A percentile compares a stretch with the other conserved stretches of the same genome.
Evolutionary conservation across 2,113 vertebrate genomes (phyloP).

Genomic region (Dendrocopos noguchii): DNA sequence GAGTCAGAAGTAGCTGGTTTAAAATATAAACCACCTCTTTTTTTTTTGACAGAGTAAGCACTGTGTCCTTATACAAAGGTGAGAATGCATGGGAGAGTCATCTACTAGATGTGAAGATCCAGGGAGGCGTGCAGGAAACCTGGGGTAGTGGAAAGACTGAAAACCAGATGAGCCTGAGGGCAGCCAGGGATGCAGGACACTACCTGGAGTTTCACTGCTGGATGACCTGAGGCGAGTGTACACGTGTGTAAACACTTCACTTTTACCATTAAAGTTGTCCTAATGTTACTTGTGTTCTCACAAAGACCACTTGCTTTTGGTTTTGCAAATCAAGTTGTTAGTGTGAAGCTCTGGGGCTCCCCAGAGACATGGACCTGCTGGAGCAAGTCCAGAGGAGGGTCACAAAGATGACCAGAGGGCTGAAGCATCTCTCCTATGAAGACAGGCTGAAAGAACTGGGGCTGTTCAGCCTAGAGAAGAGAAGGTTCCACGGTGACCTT

Average conservation of each 20-base stretch:
- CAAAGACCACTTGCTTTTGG: background rate
- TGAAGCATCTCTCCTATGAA: no score
- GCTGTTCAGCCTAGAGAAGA: no score
- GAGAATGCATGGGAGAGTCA: background rate
- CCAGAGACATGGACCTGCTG: no score
- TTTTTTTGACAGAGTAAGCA: background rate
- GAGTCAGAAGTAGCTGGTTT: background rate
- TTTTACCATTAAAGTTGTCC: background rate
- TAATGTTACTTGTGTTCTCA: background rate
- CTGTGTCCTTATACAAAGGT: background rate
- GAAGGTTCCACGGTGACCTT: no score
- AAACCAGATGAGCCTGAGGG: accelerated
- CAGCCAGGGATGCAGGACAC: background rate
- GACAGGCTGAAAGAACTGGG: no score
- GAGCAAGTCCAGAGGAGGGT: no score
- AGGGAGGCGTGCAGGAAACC: background rate
- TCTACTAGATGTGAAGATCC: background rate
- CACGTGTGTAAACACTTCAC: accelerated
- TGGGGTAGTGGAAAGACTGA: background rate
- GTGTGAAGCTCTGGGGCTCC: no score
- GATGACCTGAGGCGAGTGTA: background rate
- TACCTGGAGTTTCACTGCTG: accelerated
- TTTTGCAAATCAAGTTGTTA: background rate
- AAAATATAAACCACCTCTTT: background rate
- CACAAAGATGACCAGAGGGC: no score